Base-by-base conservation (phyloP, 2,113 vertebrate species). In the Campylomormyrus tamandua region DNA sequence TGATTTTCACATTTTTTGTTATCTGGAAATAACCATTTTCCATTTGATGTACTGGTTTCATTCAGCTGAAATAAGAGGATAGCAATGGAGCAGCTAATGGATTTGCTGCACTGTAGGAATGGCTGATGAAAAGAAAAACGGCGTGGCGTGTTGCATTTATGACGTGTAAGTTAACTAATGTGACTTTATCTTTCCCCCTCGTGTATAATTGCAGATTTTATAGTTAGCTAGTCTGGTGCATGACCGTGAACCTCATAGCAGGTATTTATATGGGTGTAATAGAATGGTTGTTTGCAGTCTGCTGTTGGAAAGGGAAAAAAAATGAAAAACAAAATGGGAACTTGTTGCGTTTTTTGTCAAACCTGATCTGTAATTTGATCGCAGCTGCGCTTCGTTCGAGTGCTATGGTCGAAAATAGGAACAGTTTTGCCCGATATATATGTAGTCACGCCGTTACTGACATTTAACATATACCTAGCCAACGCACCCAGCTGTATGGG, bases 341-440 rank as follows among this genome's bases (percentile, higher is more conserved):
- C 85, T 87, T 87, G 85, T 87, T 87, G 85, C 85, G 50, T 87
- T 87, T 80, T 39, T 74, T 74, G 50, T 31, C 13, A 53, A 35
- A 27, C 27, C 49, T 17, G 21, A 42, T 45, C 21, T 84, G 15
- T 39, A 35, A 35, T 53, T 19, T 17, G 5, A 52, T 87, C 9
- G n/a, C 50, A 31, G 15, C 17, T 35, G 5, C 1, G 31, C 85
- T 19, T 87, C 17, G 27, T 87, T 87, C 31, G 31, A 84, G 39
- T 13, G 83, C 42, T 3, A 27, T 46, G 83, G 83, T 46, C 1
- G 19, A n/a, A 84, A 46, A 84, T 13, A 48, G 15, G 8, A 48
- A 35, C 21, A 13, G 21, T 13, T 21, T 87, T 56, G 19, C n/a
- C 46, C 5, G 50, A 21, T 87, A 56, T 39, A 87, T 35, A 56